phyloP scores from a whole-genome alignment of 2,888 invertebrate genomes.

The Tortricodes alternella region DNA sequence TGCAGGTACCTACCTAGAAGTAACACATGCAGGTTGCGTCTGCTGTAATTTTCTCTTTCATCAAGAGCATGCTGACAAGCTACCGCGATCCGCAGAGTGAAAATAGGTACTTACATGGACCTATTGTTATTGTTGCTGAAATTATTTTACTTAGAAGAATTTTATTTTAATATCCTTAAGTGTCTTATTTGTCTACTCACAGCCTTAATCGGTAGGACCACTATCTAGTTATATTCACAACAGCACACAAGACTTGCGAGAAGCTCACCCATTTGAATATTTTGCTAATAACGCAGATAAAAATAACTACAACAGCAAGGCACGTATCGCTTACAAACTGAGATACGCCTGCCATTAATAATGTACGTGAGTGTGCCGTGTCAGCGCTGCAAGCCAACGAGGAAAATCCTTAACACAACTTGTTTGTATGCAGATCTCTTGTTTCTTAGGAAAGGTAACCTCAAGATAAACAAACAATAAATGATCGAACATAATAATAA shows the following conservation, averaged over 20 bases:
- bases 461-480: slow-evolving; percentile 48
- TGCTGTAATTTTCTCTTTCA: too few species aligned
- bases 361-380: slow-evolving; percentile 47
- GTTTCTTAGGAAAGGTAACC: slow-evolving; percentile 42
- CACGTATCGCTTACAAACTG: slow-evolving; percentile 36
- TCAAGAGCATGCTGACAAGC: too few species aligned
- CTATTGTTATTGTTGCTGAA: too few species aligned
- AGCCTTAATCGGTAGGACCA: not conserved
- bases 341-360: slow-evolving; percentile 44
- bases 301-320: slow-evolving; percentile 23
- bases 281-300: slow-evolving; percentile 26
- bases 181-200: not conserved
- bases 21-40: too few species aligned
- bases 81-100: too few species aligned
- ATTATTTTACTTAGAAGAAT: too few species aligned
- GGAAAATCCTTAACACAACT: slow-evolving; percentile 69
- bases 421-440: slow-evolving; percentile 54
- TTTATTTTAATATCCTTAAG: too few species aligned
- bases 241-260: not conserved
- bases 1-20: too few species aligned
- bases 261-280: slow-evolving; percentile 21
- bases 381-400: slow-evolving; percentile 48
- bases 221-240: not conserved
- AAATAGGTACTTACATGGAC: too few species aligned
- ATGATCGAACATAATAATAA: slow-evolving; percentile 35